phyloP scores from a whole-genome alignment of 1,140 invertebrate species.

The Macrotrachela quadricornifera region DNA sequence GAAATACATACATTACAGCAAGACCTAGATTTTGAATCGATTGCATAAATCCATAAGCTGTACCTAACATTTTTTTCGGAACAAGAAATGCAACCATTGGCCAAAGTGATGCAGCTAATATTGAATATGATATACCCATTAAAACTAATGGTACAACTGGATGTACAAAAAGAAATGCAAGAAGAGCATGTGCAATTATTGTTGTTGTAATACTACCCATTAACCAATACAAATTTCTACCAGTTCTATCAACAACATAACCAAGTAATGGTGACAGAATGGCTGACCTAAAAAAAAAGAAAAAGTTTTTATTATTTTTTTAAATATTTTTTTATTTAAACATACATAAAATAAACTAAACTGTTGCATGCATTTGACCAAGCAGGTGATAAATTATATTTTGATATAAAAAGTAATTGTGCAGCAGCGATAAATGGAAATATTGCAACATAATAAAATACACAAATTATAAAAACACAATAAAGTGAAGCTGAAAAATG shows the following conservation, averaged over 20 bases:
- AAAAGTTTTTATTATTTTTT: constrained; percentile 41
- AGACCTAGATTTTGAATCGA: constrained; percentile 80
- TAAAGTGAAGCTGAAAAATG: constrained; percentile 66
- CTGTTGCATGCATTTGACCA: constrained; percentile 47
- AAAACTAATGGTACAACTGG: constrained; percentile 66
- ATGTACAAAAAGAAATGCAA: constrained; percentile 66
- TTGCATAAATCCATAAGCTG: constrained; percentile 89
- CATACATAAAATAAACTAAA: constrained; percentile 11
- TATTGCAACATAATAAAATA: constrained; percentile 78
- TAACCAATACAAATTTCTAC: constrained; percentile 71
- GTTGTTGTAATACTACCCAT: constrained; percentile 54
- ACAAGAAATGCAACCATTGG: constrained; percentile 73
- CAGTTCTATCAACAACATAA: constrained; percentile 64
- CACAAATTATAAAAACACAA: constrained; percentile 67
- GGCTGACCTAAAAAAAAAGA: constrained; percentile 74
- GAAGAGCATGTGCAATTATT: constrained; percentile 50
- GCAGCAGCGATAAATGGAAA: constrained; percentile 86
- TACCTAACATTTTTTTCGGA: constrained; percentile 73
- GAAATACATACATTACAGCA: constrained; percentile 51
- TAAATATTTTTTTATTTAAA: background rate
- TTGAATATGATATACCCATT: constrained; percentile 71
- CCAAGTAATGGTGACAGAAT: constrained; percentile 72
- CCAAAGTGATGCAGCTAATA: constrained; percentile 80
- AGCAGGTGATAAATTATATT: constrained; percentile 34
- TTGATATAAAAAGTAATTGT: constrained; percentile 46